Base-by-base conservation (phyloP, 2,888 invertebrate species). In the Drosophila fungiperda region DNA sequence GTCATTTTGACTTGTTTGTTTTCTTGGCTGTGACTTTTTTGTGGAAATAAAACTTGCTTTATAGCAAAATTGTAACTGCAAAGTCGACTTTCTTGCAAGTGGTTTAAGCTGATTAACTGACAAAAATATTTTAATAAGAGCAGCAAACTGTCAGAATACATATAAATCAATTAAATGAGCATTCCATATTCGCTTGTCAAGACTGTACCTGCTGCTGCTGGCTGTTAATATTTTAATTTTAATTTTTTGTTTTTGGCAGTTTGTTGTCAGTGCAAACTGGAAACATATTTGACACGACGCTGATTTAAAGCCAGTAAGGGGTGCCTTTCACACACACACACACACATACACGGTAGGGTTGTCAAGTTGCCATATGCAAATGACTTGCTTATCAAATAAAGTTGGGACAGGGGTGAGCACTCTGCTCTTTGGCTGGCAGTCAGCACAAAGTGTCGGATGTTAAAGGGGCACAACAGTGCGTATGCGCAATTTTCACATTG, bases 401-500 rank as follows among this genome's bases (percentile, higher is more conserved):
- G 75, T 73, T 73, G 73, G 70, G 57, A 33, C 69, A 42, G 15
- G 11, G 53, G 52, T 40, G 62, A 23, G 50, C 49, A 57, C 58
- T 15, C 45, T 58, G 48, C 38, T 36, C n/a, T 32, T 40, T 17
- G 26, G 4, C 26, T 4, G 26, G 26, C 26, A 26, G 26, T 5
- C 29, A 26, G 4, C 36, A 26, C 35, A 53, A 57, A 36, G 52
- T 68, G 75, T 58, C 57, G 80, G 63, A 68, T 80, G 76, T 81
- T 81, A 58, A 78, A 81, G 68, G 67, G 64, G 63, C 65, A 72
- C 80, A 76, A 82, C 86, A 68, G 82, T 88, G 86, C 89, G 86
- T 88, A 88, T 88, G 84, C 84, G 87, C 84, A 84, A 87, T 88
- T 87, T 87, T 79, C 89, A 88, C 86, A 87, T 89, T 89, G 89